Evolutionary conservation across 2,113 vertebrate species (phyloP), one percentile per base, ranked within the genome.

Genomic region (pig (Sus scrofa)): DNA sequence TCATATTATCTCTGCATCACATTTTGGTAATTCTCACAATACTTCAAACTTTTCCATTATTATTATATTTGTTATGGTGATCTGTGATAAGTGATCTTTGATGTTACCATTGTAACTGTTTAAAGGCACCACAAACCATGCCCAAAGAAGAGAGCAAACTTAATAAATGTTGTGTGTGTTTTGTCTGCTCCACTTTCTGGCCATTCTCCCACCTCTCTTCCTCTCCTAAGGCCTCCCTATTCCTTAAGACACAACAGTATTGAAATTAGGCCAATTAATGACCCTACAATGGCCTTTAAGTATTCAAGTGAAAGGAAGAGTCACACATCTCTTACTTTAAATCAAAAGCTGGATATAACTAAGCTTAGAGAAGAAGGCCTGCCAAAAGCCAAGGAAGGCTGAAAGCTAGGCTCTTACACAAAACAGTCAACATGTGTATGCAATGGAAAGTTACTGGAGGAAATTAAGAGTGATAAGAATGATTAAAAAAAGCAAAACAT

Each of bases 101-200:
- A 22, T 8, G 52, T 24, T 15, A 20, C 52, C 11, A 13, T 6
- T 56, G 75, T 24, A 4, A 13, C 16, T 56, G 10, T n/a, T 62
- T 20, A 0, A 11, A 19, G 13, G 3, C 13, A n/a, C 52, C 52
- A 56, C 11, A 52, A 24, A n/a, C 75, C 52, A 3, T 0, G 19
- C 52, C 3, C 52, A 34, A 4, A 2, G 22, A 65, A 14, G 63
- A 65, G 0, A 27, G 26, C 63, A 65, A 65, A 65, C 63, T 7
- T 65, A 65, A 65, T 15, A 4, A 2, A 78, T 14, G 32, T 24
- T 56, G 52, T 24, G 3, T 78, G 32, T 34, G 75, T 78, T 78
- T 6, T 0, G 6, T n/a, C 11, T 56, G 19, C 52, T 34, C 52
- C 32, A 24, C 52, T 34, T 20, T 78, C 52, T 11, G n/a, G 32